These are phyloP conservation scores for Drosophila koepferae DNA, from an alignment of 2,888 invertebrate species.

Conservation along the genomic window DNA sequence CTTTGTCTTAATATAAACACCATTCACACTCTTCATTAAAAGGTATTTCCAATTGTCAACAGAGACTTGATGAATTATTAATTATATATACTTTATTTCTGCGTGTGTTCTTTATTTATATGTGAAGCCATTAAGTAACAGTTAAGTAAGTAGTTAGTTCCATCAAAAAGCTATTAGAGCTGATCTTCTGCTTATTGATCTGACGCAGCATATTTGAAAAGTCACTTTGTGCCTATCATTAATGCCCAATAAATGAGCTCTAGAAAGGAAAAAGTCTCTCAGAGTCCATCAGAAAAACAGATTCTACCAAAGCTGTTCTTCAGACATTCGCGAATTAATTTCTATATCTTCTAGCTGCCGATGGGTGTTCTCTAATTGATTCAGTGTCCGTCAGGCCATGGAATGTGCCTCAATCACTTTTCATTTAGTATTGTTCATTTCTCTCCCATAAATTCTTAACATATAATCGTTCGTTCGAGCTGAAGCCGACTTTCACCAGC, in stretches of 20 bases:
- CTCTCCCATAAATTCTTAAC: neutral
- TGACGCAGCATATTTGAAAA: neutral
- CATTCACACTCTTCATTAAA: neutral
- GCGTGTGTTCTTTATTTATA: neutral
- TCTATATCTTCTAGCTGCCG: neutral
- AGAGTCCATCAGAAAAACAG: neutral
- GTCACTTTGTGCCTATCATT: neutral
- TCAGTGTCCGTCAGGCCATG: neutral
- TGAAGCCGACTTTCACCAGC: slow-evolving; percentile 17
- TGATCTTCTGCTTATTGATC: neutral
- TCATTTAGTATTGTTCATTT: neutral
- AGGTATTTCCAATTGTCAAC: neutral
- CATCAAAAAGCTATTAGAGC: neutral
- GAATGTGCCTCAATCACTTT: neutral
- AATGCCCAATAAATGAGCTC: neutral
- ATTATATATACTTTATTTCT: neutral
- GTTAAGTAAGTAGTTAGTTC: neutral
- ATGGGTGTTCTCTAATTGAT: no score
- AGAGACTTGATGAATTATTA: no score
- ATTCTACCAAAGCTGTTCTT: neutral
- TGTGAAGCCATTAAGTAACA: neutral
- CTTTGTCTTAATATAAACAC: neutral
- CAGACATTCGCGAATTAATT: neutral
- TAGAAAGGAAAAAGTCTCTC: neutral
- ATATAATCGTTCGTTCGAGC: neutral